Percentiles rank a stretch among this genome's conserved stretches.
phyloP scores from a whole-genome alignment of 2,113 vertebrate species.

The Antigone vipio region DNA sequence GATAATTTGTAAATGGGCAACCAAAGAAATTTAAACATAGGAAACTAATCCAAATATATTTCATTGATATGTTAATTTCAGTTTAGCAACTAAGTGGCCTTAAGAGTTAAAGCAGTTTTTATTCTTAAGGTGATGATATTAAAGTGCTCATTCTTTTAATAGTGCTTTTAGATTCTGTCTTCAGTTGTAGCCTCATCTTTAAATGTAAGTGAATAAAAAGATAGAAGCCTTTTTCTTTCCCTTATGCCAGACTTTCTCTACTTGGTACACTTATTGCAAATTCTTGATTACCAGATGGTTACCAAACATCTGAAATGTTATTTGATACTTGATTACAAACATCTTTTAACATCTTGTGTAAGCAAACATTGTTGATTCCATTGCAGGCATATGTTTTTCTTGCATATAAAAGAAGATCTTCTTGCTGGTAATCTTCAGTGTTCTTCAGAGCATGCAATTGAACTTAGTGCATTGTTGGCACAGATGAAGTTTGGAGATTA shows the following conservation, averaged over 20 bases:
- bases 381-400: constrained; percentile 91
- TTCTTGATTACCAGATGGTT: neutral
- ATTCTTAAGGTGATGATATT: neutral
- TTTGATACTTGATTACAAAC: neutral
- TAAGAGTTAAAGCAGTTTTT: neutral
- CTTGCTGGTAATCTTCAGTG: constrained; percentile 90
- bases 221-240: neutral
- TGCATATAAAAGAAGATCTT: constrained; percentile 95
- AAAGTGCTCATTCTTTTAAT: neutral
- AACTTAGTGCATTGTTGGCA: constrained; percentile 90
- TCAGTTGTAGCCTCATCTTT: neutral
- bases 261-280: neutral
- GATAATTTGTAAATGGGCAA: neutral
- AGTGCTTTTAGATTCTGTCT: neutral
- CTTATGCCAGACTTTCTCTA: neutral
- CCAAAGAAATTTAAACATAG: neutral
- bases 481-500: constrained; percentile 96
- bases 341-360: neutral
- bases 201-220: neutral
- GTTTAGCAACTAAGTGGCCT: neutral
- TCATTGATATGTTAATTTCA: neutral
- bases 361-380: neutral
- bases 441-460: constrained; percentile 87
- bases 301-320: neutral
- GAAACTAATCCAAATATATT: neutral